A percentile compares a stretch with the other conserved stretches of the same genome.
phyloP scores from a whole-genome alignment of 2,888 invertebrate species.

The Lithosia quadra region DNA sequence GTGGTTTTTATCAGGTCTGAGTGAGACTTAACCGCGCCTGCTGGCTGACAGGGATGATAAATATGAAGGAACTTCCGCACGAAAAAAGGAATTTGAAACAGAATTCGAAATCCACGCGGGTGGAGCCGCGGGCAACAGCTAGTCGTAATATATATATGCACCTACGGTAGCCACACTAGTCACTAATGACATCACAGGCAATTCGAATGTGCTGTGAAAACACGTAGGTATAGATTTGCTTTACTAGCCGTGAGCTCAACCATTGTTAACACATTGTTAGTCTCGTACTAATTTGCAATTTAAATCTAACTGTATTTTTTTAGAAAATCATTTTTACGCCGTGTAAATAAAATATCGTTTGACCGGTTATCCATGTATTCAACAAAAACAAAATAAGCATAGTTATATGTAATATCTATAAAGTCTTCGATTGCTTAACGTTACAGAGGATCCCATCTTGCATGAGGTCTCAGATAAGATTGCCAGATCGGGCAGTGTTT shows the following conservation, averaged over 20 bases:
- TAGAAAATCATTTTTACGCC: not conserved
- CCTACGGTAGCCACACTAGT: no score
- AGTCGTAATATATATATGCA: no score
- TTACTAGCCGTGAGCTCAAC: not conserved
- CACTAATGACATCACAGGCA: not conserved
- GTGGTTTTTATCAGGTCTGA: no score
- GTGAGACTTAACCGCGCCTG: no score
- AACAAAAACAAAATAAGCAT: not conserved
- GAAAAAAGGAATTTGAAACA: no score
- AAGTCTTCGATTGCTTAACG: no score
- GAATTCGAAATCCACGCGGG: no score
- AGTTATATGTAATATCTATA: no score
- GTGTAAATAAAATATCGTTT: not conserved
- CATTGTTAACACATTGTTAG: not conserved
- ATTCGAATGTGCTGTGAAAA: not conserved
- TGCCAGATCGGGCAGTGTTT: no score
- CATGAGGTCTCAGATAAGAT: not conserved
- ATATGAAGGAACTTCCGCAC: no score
- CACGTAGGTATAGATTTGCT: not conserved
- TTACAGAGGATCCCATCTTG: not conserved
- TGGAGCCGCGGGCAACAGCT: no score
- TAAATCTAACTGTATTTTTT: not conserved
- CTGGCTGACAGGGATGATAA: no score
- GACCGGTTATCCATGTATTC: not conserved
- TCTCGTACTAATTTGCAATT: not conserved